phyloP scores from a whole-genome alignment of 2,888 invertebrate species.

The Cotesia congregata region DNA sequence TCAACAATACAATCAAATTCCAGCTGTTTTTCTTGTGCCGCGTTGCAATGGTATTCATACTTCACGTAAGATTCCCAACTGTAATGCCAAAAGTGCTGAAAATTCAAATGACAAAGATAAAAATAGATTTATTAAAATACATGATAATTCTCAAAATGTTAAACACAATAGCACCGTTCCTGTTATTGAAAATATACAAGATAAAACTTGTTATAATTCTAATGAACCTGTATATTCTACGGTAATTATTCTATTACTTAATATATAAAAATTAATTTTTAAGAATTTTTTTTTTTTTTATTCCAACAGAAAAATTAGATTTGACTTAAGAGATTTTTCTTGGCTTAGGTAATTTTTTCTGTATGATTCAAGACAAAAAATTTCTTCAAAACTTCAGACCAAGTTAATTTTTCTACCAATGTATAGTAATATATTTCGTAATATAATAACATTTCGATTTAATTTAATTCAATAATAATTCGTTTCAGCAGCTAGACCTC shows the following conservation, averaged over 20 bases:
- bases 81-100: slow-evolving; percentile 35
- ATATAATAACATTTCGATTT: background rate
- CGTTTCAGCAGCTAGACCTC: slow-evolving; percentile 56
- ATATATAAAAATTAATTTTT: too few relatives aligned
- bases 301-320: too few relatives aligned
- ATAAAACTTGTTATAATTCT: slow-evolving; percentile 43
- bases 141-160: slow-evolving; percentile 32
- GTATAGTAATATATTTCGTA: too few relatives aligned
- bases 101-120: slow-evolving; percentile 31
- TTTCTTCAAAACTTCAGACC: background rate
- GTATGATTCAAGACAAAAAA: background rate
- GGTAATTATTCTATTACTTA: slow-evolving; percentile 50
- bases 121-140: slow-evolving; percentile 12
- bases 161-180: slow-evolving; percentile 31
- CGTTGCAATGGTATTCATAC: slow-evolving; percentile 42
- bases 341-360: too few relatives aligned
- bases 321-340: too few relatives aligned
- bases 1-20: slow-evolving; percentile 19
- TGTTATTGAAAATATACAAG: slow-evolving; percentile 28
- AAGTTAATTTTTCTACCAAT: background rate
- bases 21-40: slow-evolving; percentile 48
- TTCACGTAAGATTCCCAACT: slow-evolving; percentile 21
- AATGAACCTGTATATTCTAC: slow-evolving; percentile 55
- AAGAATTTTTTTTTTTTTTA: too few relatives aligned
- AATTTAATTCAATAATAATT: slow-evolving; percentile 23